Percentiles rank a stretch among this genome's conserved stretches.
These are phyloP conservation scores for Pentalonia nigronervosa DNA, from an alignment of 1,140 invertebrate genomes.

Conservation along the genomic window DNA sequence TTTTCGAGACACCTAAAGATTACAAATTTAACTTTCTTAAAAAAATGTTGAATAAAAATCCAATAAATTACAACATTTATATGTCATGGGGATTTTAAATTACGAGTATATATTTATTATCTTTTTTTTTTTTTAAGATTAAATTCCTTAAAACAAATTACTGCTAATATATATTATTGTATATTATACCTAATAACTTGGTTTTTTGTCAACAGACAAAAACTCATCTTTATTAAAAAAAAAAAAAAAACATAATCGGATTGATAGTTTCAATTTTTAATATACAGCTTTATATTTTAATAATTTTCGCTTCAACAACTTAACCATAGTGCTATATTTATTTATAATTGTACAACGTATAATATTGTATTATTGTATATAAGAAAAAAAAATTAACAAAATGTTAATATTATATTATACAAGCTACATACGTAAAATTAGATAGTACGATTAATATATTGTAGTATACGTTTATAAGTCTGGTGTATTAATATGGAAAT, in stretches of 20 bases:
- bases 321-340: no score
- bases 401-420: no score
- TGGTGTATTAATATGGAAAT: no score
- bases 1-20: conserved; percentile 29
- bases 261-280: neutral
- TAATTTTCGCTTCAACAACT: no score
- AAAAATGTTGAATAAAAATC: conserved; percentile 31
- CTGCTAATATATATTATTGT: neutral
- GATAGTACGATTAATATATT: no score
- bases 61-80: conserved; percentile 43
- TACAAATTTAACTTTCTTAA: conserved; percentile 46
- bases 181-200: neutral
- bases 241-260: neutral
- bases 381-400: no score
- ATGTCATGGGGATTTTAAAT: neutral
- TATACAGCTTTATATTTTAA: no score
- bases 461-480: no score
- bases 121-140: conserved; percentile 1
- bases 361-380: no score
- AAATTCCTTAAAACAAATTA: conserved; percentile 38
- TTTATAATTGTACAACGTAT: no score
- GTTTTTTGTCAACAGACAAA: neutral
- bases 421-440: no score
- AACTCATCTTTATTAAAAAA: neutral
- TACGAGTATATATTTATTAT: neutral